A percentile compares a stretch with the other conserved stretches of the same genome.
Conservation (phyloP, 92 coral and sea anemone species). For the Pocillopora meandrina region DNA sequence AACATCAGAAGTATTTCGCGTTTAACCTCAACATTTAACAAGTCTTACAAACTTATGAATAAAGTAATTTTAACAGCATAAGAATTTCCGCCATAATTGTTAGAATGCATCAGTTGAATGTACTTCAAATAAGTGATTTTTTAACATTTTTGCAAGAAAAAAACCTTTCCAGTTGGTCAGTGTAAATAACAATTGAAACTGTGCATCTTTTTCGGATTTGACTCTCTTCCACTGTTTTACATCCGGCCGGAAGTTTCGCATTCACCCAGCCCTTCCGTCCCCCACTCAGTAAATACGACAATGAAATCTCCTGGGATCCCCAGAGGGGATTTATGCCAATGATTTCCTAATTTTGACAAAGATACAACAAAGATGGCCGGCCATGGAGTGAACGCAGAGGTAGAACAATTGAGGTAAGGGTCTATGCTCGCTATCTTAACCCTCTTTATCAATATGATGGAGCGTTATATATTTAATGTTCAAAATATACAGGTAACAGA, state of each 20-base stretch:
- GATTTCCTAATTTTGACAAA: not conserved
- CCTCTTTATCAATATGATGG: not conserved
- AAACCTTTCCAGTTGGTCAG: no score
- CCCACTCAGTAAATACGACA: constrained; percentile 26
- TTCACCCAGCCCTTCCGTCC: constrained; percentile 25
- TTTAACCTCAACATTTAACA: no score
- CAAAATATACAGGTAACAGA: not conserved
- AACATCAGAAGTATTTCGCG: no score
- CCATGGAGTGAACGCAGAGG: constrained; percentile 53
- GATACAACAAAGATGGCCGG: constrained; percentile 73
- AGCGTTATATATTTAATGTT: not conserved
- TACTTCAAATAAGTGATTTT: no score
- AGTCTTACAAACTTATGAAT: no score
- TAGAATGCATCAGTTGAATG: no score
- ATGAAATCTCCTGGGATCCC: constrained; percentile 55
- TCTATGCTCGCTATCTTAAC: not conserved
- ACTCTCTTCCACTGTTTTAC: not conserved
- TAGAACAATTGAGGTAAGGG: constrained; percentile 71
- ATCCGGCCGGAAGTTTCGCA: constrained; percentile 10
- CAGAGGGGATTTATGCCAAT: not conserved
- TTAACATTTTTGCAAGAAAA: no score
- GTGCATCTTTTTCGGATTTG: no score
- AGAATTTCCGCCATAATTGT: no score
- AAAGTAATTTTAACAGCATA: no score
- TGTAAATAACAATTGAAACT: no score